Conservation (phyloP, 2,797 vertebrate species). For the Neosilurus mollespiculum region DNA sequence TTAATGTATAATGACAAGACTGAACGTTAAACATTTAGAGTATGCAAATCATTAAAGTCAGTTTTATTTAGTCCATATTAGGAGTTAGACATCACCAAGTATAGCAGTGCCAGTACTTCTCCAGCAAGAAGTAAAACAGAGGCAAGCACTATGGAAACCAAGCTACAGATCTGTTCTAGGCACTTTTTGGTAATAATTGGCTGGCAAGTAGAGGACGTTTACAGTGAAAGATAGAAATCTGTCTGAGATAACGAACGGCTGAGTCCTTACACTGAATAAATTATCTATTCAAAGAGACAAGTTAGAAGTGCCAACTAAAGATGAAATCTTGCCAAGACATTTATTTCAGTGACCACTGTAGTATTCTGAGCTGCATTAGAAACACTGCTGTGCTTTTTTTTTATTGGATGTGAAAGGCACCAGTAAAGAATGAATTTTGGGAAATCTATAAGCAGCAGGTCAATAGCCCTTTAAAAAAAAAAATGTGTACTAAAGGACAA, state of each 20-base stretch:
- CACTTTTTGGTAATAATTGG: constrained; percentile 10
- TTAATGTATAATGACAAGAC: neutral
- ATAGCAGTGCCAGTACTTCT: neutral
- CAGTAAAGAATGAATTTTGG: neutral
- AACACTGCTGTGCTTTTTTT: neutral
- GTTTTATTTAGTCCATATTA: constrained; percentile 1
- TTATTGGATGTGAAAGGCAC: constrained; percentile 5
- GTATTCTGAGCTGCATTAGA: neutral
- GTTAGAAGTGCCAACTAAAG: constrained; percentile 2
- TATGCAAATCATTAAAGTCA: neutral
- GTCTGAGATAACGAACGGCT: neutral
- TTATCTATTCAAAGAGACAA: constrained; percentile 4
- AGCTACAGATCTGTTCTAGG: neutral
- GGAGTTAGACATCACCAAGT: neutral
- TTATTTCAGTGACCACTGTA: constrained; percentile 1
- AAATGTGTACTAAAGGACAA: too few relatives aligned
- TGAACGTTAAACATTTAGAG: neutral
- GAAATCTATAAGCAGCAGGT: neutral
- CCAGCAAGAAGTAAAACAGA: neutral
- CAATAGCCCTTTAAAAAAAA: neutral
- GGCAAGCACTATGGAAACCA: neutral
- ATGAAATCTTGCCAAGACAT: neutral
- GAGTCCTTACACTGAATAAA: constrained; percentile 5
- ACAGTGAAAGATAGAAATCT: neutral
- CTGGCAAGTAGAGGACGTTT: neutral